phyloP scores from a whole-genome alignment of 2,797 vertebrate species.

The Natrix natrix region DNA sequence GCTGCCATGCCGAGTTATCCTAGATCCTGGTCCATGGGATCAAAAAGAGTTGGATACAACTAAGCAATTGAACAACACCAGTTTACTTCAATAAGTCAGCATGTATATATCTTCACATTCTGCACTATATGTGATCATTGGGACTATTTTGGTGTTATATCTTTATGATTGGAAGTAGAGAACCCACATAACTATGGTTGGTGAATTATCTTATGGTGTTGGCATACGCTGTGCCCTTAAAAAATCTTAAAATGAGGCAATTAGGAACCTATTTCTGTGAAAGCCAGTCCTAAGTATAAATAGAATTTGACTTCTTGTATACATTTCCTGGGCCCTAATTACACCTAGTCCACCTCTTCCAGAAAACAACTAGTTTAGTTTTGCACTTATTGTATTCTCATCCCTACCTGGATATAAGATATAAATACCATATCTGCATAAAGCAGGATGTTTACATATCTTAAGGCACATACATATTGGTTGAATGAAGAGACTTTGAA shows the following conservation, averaged over 20 bases:
- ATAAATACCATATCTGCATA: too few relatives aligned
- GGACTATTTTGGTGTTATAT: background rate
- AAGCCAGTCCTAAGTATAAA: background rate
- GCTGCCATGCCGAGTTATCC: background rate
- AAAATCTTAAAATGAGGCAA: background rate
- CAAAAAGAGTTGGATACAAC: background rate
- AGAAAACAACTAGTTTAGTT: background rate
- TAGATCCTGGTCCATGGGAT: background rate
- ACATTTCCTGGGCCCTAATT: background rate
- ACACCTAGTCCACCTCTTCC: background rate
- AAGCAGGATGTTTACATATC: too few relatives aligned
- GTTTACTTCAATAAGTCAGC: background rate
- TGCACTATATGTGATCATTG: background rate
- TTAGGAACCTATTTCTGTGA: background rate
- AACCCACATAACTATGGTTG: background rate
- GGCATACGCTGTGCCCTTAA: background rate
- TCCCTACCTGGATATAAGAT: background rate
- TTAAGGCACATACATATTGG: too few relatives aligned
- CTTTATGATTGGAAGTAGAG: background rate
- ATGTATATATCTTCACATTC: background rate
- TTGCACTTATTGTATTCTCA: background rate
- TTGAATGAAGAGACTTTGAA: background rate
- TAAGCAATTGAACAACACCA: background rate
- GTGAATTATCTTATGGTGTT: background rate
- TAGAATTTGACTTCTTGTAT: background rate